Evolutionary conservation across 2,888 invertebrate genomes (phyloP).

Genomic region (Lepidochrysops patricia): DNA sequence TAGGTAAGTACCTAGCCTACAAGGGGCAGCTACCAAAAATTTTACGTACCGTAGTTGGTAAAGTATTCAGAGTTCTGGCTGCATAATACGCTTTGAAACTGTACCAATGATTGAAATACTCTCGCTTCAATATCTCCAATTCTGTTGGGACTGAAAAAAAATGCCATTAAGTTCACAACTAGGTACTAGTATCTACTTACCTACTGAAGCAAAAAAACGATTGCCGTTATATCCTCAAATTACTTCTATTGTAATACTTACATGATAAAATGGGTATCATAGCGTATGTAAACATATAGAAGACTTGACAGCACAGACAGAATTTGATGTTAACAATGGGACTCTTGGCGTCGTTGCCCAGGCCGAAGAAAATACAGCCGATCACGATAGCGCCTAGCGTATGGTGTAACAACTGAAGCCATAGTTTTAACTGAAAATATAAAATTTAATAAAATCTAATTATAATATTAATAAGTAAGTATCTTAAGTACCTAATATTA

Average conservation of each 20-base stretch:
- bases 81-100: constrained; percentile 77
- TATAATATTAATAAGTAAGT: too few species aligned
- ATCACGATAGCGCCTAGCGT: constrained; percentile 65
- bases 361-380: constrained; percentile 72
- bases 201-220: too few species aligned
- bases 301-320: constrained; percentile 73
- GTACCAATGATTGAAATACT: constrained; percentile 81
- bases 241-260: too few species aligned
- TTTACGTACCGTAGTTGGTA: constrained; percentile 73
- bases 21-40: not conserved
- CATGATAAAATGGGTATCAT: constrained; percentile 77
- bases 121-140: constrained; percentile 72
- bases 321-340: constrained; percentile 77
- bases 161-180: too few species aligned
- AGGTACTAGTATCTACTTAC: too few species aligned
- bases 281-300: constrained; percentile 77
- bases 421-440: constrained; percentile 52
- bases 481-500: too few species aligned
- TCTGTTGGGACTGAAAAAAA: constrained; percentile 73
- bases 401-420: constrained; percentile 75
- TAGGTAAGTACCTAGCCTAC: too few species aligned
- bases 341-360: constrained; percentile 72
- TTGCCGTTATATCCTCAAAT: too few species aligned
- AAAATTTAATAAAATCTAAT: not conserved
- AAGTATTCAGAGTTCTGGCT: constrained; percentile 68